Evolutionary conservation across 2,888 invertebrate species (phyloP), one percentile per base, ranked within the genome.

Genomic region (Troides aeacus): DNA sequence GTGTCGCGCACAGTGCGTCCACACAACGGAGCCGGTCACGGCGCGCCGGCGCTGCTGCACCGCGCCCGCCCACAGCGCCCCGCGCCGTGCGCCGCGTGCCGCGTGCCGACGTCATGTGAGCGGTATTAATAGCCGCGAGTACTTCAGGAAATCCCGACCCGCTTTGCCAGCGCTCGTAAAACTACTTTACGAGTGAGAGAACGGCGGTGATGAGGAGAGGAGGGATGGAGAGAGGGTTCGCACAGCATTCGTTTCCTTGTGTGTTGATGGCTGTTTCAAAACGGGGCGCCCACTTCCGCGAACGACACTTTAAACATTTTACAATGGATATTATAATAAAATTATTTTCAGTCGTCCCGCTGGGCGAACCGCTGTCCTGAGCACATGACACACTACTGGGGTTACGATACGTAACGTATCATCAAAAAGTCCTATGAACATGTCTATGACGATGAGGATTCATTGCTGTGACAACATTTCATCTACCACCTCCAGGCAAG

Each of bases 111-210:
- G 53, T 17, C n/a, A 6, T n/a, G 56, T 36, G 53, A 36, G 50
- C 23, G 30, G 23, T 60, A 66, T 66, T 67, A 39, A 62, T 62
- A 67, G 56, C 17, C 15, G 15, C 10, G n/a, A 57, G 42, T 62
- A 57, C 50, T 61, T 53, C 24, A 61, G 66, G 66, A 61, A 60
- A 57, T 67, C 50, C 62, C 57, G 62, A 23, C 56, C 57, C 62
- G 62, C 56, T 36, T 56, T 62, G 36, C 58, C 42, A 39, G 57
- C 23, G 56, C 18, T 62, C 56, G 39, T 62, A 56, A 60, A 62
- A 62, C 56, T 53, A n/a, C 39, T 56, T 62, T 39, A 61, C 23
- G 39, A 39, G 39, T 10, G 39, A 39, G 10, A 10, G 39, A 39
- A 62, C 59, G 17, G 24, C 46, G 23, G 7, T 17, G 39, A 10